These are phyloP conservation scores for Monochamus alternatus DNA, from an alignment of 2,888 invertebrate species.

Conservation along the genomic window DNA sequence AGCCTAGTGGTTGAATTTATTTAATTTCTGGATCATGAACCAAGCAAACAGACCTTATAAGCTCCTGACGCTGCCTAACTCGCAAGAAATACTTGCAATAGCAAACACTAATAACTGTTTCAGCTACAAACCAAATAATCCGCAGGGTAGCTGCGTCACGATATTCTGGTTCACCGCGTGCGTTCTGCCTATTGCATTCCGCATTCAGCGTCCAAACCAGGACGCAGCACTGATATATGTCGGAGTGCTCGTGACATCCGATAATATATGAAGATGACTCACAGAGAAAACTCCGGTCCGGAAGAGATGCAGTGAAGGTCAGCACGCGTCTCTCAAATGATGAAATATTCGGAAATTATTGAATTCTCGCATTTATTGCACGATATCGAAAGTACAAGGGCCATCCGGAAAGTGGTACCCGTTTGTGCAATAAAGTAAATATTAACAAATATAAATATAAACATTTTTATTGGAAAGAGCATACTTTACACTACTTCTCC, in stretches of 20 bases:
- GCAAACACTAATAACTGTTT: not conserved
- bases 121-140: not conserved
- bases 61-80: not conserved
- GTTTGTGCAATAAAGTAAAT: too few species aligned
- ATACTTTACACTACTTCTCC: too few species aligned
- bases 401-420: too few species aligned
- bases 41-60: not conserved
- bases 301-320: slow-evolving; percentile 21
- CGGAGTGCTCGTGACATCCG: slow-evolving; percentile 62
- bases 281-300: slow-evolving; percentile 43
- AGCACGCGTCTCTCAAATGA: too few species aligned
- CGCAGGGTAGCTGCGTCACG: slow-evolving; percentile 14
- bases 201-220: slow-evolving; percentile 45
- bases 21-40: too few species aligned
- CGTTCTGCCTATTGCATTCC: slow-evolving; percentile 37
- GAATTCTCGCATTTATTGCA: too few species aligned
- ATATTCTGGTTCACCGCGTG: slow-evolving; percentile 44
- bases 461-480: too few species aligned
- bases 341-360: too few species aligned
- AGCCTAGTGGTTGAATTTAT: too few species aligned
- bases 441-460: too few species aligned
- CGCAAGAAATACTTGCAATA: not conserved
- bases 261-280: slow-evolving; percentile 66
- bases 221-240: slow-evolving; percentile 62
- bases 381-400: too few species aligned